Evolutionary conservation across 1,140 invertebrate species (phyloP).

Genomic region (Pentalonia nigronervosa): DNA sequence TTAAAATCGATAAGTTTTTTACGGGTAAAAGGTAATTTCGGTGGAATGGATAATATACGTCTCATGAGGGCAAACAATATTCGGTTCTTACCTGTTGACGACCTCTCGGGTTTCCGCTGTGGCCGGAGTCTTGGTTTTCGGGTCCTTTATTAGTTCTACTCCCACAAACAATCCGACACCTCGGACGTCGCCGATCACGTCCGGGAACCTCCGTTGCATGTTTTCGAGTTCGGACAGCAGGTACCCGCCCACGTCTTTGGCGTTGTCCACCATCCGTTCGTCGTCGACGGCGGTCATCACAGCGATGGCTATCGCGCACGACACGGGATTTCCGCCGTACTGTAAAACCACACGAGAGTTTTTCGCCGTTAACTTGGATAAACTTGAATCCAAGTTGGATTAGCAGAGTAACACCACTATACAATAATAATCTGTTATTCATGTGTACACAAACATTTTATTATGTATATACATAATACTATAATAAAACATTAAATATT

Average conservation of each 20-base stretch:
- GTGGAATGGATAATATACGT: no score
- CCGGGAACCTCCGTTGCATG: constrained; percentile 57
- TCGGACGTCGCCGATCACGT: constrained; percentile 86
- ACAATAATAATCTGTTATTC: neutral
- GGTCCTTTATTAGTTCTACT: constrained; percentile 88
- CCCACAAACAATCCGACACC: constrained; percentile 93
- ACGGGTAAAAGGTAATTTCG: no score
- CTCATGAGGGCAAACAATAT: no score
- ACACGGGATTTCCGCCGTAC: constrained; percentile 98
- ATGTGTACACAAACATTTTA: neutral
- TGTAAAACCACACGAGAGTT: constrained; percentile 65
- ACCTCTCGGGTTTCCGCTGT: constrained; percentile 82
- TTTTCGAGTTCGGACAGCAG: constrained; percentile 75
- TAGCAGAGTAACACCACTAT: neutral
- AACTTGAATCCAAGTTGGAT: neutral
- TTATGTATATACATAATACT: neutral
- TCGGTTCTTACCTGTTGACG: constrained; percentile 71
- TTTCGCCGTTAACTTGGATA: neutral
- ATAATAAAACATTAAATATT: neutral
- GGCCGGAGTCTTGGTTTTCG: constrained; percentile 80
- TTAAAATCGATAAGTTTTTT: neutral
- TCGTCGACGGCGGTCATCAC: constrained; percentile 93
- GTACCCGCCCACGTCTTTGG: constrained; percentile 80
- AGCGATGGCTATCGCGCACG: constrained; percentile 93
- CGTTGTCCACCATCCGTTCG: constrained; percentile 85